Evolutionary conservation across 2,888 invertebrate genomes (phyloP).

Genomic region (Schizaphis graminum): DNA sequence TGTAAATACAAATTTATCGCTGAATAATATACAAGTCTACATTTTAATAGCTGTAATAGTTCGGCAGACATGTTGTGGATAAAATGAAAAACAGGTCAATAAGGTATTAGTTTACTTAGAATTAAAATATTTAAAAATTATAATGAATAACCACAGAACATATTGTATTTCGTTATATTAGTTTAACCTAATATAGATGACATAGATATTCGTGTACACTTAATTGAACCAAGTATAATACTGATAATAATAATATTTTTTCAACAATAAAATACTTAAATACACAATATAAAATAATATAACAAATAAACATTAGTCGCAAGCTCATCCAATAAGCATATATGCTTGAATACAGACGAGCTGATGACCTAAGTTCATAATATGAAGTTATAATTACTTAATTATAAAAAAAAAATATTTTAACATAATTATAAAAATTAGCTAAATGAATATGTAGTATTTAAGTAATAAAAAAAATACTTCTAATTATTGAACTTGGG

Average conservation of each 20-base stretch:
- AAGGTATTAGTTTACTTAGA: not conserved
- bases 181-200: too few relatives aligned
- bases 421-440: not conserved
- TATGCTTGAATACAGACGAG: not conserved
- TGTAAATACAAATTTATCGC: conserved; percentile 14
- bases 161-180: not conserved
- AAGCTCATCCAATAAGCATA: not conserved
- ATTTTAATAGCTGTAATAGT: not conserved
- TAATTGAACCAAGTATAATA: too few relatives aligned
- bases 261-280: too few relatives aligned
- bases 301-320: not conserved
- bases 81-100: not conserved
- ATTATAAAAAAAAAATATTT: not conserved
- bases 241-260: too few relatives aligned
- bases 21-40: not conserved
- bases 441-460: not conserved
- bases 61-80: not conserved
- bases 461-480: not conserved
- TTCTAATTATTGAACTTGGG: too few relatives aligned
- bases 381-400: not conserved
- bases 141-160: not conserved
- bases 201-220: too few relatives aligned
- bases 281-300: not conserved
- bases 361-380: not conserved
- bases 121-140: not conserved